phyloP scores from a whole-genome alignment of 2,888 invertebrate species.

The Carabus problematicus region DNA sequence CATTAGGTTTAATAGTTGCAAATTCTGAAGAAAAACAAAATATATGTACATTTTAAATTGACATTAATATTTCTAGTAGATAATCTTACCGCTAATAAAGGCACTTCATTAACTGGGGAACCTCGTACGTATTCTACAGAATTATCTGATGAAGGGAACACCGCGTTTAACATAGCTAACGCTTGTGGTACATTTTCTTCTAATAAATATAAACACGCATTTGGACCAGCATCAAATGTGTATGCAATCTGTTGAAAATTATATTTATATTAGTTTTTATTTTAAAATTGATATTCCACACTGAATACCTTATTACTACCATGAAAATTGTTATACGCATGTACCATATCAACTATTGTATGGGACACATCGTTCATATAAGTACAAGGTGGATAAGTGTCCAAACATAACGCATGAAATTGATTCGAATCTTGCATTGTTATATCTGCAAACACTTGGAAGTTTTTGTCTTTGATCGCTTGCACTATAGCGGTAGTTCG shows the following conservation, averaged over 20 bases:
- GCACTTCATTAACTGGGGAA: conserved; percentile 56
- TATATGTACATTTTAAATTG: conserved; percentile 24
- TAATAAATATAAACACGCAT: conserved; percentile 88
- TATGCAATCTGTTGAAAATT: conserved; percentile 75
- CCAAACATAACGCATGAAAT: conserved; percentile 92
- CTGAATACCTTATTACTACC: conserved; percentile 67
- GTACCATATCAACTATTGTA: conserved; percentile 79
- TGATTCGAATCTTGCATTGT: conserved; percentile 99
- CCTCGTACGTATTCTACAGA: conserved; percentile 66
- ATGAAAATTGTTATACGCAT: conserved; percentile 77
- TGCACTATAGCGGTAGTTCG: conserved; percentile 67
- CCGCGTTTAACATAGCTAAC: conserved; percentile 70
- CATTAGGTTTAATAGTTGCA: conserved; percentile 40
- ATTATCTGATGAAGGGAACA: conserved; percentile 70
- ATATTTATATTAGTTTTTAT: too few relatives aligned
- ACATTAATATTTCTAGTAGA: neutral
- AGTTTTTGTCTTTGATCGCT: conserved; percentile 74
- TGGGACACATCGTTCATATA: conserved; percentile 93
- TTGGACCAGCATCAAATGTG: conserved; percentile 98
- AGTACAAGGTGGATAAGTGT: conserved; percentile 91
- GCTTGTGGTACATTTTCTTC: conserved; percentile 77
- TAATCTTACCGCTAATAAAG: conserved; percentile 52
- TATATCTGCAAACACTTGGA: conserved; percentile 84
- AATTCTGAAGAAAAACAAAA: conserved; percentile 43
- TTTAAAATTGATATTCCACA: too few relatives aligned